Evolutionary conservation across 2,888 invertebrate genomes (phyloP).

Genomic region (Zhengitettix transpicula): DNA sequence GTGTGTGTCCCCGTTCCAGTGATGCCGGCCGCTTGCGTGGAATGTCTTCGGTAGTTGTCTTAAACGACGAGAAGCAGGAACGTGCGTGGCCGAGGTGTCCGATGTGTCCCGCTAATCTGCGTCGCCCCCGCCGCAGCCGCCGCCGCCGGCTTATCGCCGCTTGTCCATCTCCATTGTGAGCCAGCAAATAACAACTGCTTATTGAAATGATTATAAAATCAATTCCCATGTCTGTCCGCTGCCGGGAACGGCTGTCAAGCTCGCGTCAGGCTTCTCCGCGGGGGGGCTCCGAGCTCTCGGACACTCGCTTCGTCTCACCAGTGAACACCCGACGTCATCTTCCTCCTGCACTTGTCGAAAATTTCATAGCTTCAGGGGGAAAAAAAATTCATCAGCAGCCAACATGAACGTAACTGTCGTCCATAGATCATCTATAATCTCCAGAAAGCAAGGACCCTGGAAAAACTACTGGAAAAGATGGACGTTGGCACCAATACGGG

Average conservation of each 20-base stretch:
- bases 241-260: constrained; percentile 2
- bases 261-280: constrained; percentile 2
- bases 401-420: no score
- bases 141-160: constrained; percentile 7
- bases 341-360: no score
- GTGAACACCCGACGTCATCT: no score
- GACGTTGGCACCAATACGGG: no score
- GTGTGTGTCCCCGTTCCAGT: no score
- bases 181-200: constrained; percentile 29
- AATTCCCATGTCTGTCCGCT: constrained; percentile 19
- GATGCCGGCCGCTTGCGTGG: no score
- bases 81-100: neutral
- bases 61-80: neutral
- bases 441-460: no score
- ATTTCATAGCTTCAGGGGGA: no score
- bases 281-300: constrained; percentile 1
- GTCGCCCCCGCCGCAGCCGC: neutral
- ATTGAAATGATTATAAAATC: constrained; percentile 33
- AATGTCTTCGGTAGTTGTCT: no score
- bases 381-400: no score
- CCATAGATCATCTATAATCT: no score
- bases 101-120: neutral
- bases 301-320: neutral
- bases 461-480: no score
- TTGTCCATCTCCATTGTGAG: constrained; percentile 30